Evolutionary conservation across 2,113 vertebrate species (phyloP), one percentile per base, ranked within the genome.

Genomic region (Hoplias malabaricus): DNA sequence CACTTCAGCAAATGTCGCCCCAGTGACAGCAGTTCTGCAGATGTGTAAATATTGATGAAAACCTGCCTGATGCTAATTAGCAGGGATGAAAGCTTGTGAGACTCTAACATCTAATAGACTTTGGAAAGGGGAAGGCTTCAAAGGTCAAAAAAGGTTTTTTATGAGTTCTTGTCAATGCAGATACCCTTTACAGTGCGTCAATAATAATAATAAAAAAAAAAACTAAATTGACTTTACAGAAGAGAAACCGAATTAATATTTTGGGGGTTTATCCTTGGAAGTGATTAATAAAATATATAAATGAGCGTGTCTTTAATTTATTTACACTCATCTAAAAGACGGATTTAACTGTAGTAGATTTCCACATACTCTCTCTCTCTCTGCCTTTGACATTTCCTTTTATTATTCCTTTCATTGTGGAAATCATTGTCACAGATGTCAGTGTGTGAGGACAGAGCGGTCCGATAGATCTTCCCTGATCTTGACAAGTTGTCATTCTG

Each of bases 31-130:
- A 57, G 33, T 73, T 79, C 13, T 2, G 27, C 40, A 65, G 31
- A 57, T 73, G 57, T 71, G 62, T 73, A 53, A 50, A 77, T 69
- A 71, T 75, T 75, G 29, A 67, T 62, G 53, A 36, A 43, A 65
- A 69, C n/a, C 70, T 67, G 38, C 6, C 34, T 56, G n/a, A 73
- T 67, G 59, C 61, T 38, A 29, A 67, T 38, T 77, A 59, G 5
- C 16, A 25, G 56, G 21, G 19, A 48, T 61, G 12, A 74, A 73
- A 54, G 42, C 23, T 33, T 21, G 8, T 21, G n/a, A 16, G 54
- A 21, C 53, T 21, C 12, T 68, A 11, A 43, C 16, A n/a, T n/a
- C n/a, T n/a, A n/a, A n/a, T 69, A 61, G 33, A 48, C 31, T 67
- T 79, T 59, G 9, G 10, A 25, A 34, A 1, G 42, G 31, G 7